A percentile compares a stretch with the other conserved stretches of the same genome.
Conservation (phyloP, 2,797 vertebrate genomes). For the Kryptopterus vitreolus region DNA sequence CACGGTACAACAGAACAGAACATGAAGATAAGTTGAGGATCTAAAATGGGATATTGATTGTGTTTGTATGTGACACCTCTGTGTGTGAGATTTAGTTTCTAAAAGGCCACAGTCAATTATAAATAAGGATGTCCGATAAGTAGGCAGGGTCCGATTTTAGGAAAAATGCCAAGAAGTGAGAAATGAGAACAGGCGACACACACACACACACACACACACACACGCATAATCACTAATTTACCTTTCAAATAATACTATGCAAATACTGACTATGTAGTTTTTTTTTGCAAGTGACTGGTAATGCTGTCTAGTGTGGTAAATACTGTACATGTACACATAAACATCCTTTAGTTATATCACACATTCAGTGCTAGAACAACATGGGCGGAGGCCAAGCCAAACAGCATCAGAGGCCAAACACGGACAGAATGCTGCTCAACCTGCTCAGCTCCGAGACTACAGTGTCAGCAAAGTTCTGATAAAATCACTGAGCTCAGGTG, state of each 20-base stretch:
- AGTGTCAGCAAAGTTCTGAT: constrained; percentile 31
- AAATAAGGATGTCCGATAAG: constrained; percentile 42
- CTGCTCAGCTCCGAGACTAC: constrained; percentile 25
- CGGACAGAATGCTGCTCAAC: constrained; percentile 26
- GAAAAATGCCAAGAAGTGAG: constrained; percentile 6
- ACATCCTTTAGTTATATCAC: background rate
- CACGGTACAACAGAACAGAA: constrained; percentile 4
- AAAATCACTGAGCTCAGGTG: constrained; percentile 23
- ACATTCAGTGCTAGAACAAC: constrained; percentile 5
- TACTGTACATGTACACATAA: background rate
- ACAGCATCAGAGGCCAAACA: constrained; percentile 32
- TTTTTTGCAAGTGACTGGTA: no score
- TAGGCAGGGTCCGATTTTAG: constrained; percentile 12
- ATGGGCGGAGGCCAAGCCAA: constrained; percentile 33
- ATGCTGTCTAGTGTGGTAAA: no score
- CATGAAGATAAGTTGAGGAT: constrained; percentile 24
- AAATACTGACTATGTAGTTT: background rate
- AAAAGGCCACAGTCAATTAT: constrained; percentile 19
- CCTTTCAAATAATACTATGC: background rate
- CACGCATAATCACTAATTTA: background rate
- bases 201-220: constrained; percentile 5
- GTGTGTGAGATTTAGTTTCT: background rate
- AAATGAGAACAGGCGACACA: background rate
- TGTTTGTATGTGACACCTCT: constrained; percentile 9
- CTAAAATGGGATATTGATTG: constrained; percentile 43